Evolutionary conservation across 2,113 vertebrate genomes (phyloP).

Genomic region (Meleagris gallopavo): DNA sequence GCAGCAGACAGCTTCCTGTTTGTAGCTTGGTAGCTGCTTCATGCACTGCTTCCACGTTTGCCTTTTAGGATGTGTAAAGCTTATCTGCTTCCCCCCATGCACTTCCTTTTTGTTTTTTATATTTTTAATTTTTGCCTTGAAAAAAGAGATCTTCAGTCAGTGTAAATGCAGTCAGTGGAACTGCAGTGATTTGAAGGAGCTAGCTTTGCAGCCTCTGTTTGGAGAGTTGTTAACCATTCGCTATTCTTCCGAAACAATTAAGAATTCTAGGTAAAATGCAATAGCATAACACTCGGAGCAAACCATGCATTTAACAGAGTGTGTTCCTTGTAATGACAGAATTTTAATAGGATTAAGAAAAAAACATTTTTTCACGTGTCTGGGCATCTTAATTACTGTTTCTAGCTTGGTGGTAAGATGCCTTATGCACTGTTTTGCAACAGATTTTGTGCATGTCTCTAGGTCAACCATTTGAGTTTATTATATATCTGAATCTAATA

Average conservation of each 20-base stretch:
- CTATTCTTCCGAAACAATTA: neutral
- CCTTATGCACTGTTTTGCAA: neutral
- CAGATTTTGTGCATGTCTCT: neutral
- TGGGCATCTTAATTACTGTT: constrained; percentile 22
- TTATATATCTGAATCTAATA: neutral
- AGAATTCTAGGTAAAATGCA: neutral
- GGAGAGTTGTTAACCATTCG: constrained; percentile 25
- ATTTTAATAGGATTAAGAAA: constrained; percentile 23
- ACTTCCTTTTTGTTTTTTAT: rapidly evolving
- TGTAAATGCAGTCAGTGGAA: neutral
- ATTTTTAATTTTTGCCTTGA: too few species aligned
- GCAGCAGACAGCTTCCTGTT: constrained; percentile 15
- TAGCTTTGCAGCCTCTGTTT: neutral
- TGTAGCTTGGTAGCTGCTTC: neutral
- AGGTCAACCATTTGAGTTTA: neutral
- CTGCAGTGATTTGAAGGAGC: neutral
- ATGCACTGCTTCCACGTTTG: neutral
- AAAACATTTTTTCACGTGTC: neutral
- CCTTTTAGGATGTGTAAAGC: constrained; percentile 11
- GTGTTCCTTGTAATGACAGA: neutral
- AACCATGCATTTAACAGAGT: constrained; percentile 1
- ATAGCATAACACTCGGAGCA: neutral
- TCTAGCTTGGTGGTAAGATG: neutral
- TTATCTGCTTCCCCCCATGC: constrained; percentile 28
- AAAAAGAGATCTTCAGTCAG: neutral